Percentiles rank a stretch among this genome's conserved stretches.
Conservation (phyloP, 2,113 vertebrate genomes). For the Nothobranchius kuhntae region DNA sequence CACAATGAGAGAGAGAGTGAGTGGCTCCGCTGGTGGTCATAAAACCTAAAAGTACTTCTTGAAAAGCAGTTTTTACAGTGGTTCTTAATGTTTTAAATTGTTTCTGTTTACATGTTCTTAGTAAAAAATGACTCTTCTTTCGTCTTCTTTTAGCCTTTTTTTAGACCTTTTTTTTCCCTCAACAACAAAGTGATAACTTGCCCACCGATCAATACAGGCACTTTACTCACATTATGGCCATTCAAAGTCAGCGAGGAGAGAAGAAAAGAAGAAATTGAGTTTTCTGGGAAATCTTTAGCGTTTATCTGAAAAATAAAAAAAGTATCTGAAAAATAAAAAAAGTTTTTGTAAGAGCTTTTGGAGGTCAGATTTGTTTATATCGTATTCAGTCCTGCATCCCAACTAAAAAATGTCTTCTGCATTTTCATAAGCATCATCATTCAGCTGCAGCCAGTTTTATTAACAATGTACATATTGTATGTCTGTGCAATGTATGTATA, state of each 20-base stretch:
- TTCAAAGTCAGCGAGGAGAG: conserved; percentile 35
- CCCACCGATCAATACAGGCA: conserved; percentile 47
- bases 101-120: not conserved
- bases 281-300: conserved; percentile 6
- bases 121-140: not conserved
- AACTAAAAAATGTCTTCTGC: too few relatives aligned
- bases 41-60: not conserved
- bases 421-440: not conserved
- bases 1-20: conserved; percentile 13
- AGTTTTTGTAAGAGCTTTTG: conserved; percentile 1
- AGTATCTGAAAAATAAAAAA: conserved; percentile 3
- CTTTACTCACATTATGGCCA: conserved; percentile 58
- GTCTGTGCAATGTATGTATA: too few relatives aligned
- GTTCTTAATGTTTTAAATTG: not conserved
- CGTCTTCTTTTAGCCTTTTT: conserved; percentile 1
- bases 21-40: conserved; percentile 26
- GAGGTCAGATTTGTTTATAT: not conserved
- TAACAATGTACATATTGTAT: not conserved
- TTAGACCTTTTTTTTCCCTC: conserved; percentile 41
- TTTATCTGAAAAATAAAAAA: conserved; percentile 8
- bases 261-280: not conserved
- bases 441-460: conserved; percentile 6
- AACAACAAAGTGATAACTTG: conserved; percentile 32
- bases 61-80: not conserved
- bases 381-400: not conserved